Evolutionary conservation across 2,888 invertebrate species (phyloP).

Genomic region (Prionchulus punctatus): DNA sequence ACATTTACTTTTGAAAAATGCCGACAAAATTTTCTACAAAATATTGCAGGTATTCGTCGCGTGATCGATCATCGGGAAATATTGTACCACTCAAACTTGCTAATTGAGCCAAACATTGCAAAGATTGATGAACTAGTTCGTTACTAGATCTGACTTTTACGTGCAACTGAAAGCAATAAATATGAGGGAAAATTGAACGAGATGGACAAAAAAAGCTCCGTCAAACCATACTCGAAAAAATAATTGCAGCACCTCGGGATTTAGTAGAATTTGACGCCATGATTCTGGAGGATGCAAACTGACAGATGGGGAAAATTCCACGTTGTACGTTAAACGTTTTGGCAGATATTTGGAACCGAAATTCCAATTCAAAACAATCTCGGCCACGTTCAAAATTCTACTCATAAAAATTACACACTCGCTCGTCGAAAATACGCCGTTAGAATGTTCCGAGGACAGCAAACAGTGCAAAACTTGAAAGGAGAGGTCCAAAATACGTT

Average conservation of each 20-base stretch:
- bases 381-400: conserved; percentile 51
- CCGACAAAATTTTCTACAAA: not conserved
- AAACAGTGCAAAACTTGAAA: conserved; percentile 39
- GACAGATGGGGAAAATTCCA: conserved; percentile 21
- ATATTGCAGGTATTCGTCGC: not conserved
- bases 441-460: not conserved
- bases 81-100: conserved; percentile 50
- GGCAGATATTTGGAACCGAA: conserved; percentile 37
- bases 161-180: conserved; percentile 40
- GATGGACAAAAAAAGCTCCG: not conserved
- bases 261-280: conserved; percentile 61
- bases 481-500: conserved; percentile 58
- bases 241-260: conserved; percentile 44
- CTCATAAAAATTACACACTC: conserved; percentile 31
- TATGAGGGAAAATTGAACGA: not conserved
- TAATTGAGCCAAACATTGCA: conserved; percentile 65
- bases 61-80: conserved; percentile 39
- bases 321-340: conserved; percentile 24
- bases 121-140: conserved; percentile 55
- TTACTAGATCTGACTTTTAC: conserved; percentile 52
- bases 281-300: conserved; percentile 47
- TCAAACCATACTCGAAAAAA: conserved; percentile 1
- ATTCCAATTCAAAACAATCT: conserved; percentile 63
- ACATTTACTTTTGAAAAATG: not conserved
- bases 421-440: too few species aligned